Conservation (phyloP, 2,888 invertebrate species). For the Drosophila mercatorum region DNA sequence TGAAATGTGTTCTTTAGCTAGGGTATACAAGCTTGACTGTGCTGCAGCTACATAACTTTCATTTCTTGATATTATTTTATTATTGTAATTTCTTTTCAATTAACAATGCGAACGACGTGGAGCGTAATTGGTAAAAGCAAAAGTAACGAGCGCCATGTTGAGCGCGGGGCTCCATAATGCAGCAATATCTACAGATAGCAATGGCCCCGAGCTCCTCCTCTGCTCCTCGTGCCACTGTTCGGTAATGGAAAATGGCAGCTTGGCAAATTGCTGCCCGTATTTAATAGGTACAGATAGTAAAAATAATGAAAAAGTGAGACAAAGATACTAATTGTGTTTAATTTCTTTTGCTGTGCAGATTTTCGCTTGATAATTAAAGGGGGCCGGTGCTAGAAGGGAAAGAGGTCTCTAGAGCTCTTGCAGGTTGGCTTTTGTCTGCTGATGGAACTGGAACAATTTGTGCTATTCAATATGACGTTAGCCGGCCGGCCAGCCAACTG, state of each 20-base stretch:
- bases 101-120: conserved; percentile 57
- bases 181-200: conserved; percentile 24
- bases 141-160: conserved; percentile 44
- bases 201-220: neutral
- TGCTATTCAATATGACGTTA: conserved; percentile 48
- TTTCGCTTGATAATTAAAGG: conserved; percentile 12
- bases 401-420: conserved; percentile 9
- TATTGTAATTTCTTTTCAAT: conserved; percentile 75
- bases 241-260: conserved; percentile 27
- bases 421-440: conserved; percentile 56
- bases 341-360: conserved; percentile 59
- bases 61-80: conserved; percentile 46
- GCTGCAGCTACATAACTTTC: conserved; percentile 30
- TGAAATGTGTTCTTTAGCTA: neutral
- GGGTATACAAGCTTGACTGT: conserved; percentile 5
- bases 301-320: conserved; percentile 42
- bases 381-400: neutral
- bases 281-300: conserved; percentile 58
- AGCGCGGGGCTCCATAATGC: conserved; percentile 22
- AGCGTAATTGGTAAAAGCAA: conserved; percentile 65
- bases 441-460: conserved; percentile 72
- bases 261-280: conserved; percentile 41
- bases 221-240: neutral
- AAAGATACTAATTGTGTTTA: conserved; percentile 65
- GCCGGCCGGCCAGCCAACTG: conserved; percentile 18